Conservation (phyloP, 2,113 vertebrate genomes). For the Pomatorhinus ruficollis region DNA sequence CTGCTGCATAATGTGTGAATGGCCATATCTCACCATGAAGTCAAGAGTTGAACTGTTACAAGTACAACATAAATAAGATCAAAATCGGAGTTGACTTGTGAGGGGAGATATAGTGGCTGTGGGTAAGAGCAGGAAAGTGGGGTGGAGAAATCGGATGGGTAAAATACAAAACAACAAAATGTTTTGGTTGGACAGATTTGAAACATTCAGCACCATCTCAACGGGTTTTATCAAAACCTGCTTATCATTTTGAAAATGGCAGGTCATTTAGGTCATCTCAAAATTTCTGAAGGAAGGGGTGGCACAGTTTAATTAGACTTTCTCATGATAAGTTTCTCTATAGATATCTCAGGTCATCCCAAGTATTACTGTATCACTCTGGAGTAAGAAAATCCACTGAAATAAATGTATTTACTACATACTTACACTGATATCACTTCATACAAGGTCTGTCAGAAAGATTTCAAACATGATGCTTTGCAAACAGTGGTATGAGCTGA, state of each 20-base stretch:
- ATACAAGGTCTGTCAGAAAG: background rate
- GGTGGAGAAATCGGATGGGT: background rate
- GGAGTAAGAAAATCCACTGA: background rate
- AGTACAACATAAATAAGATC: background rate
- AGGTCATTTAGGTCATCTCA: background rate
- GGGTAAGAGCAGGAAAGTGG: background rate
- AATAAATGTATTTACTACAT: background rate
- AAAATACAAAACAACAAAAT: background rate
- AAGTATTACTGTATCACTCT: background rate
- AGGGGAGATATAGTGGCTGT: background rate
- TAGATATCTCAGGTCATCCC: background rate
- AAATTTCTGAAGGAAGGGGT: background rate
- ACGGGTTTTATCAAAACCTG: background rate
- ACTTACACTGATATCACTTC: background rate
- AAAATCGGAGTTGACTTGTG: background rate
- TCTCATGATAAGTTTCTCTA: background rate
- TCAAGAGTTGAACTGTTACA: conserved; percentile 14
- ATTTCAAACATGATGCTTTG: background rate
- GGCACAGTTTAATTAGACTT: background rate
- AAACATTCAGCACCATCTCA: background rate
- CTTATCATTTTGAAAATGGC: background rate
- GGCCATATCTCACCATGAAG: background rate
- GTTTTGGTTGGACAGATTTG: background rate
- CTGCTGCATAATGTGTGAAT: conserved; percentile 16
- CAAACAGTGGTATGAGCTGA: background rate